Conservation (phyloP, 1,140 invertebrate species). For the Pseudomyrmex pallidus region DNA sequence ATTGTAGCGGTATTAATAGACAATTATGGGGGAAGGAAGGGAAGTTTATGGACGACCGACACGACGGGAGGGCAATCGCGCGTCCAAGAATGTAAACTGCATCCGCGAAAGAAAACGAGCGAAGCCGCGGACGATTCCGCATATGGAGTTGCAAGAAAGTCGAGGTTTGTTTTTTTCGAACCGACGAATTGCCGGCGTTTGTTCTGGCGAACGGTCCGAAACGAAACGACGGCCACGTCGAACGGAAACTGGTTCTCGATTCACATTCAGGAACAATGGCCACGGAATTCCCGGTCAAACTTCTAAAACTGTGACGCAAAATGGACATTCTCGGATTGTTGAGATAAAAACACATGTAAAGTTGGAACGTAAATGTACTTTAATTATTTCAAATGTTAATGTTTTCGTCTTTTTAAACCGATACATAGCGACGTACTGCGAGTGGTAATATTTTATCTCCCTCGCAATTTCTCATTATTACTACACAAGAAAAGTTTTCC, state of each 20-base stretch:
- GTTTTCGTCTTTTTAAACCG: background rate
- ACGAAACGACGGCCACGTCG: constrained; percentile 24
- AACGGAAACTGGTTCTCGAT: constrained; percentile 37
- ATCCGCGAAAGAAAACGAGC: constrained; percentile 41
- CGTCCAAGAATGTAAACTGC: constrained; percentile 25
- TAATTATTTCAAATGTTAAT: background rate
- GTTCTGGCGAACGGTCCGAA: constrained; percentile 22
- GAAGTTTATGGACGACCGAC: constrained; percentile 39
- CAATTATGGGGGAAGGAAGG: background rate
- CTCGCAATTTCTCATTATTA: background rate
- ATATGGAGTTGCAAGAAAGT: constrained; percentile 70
- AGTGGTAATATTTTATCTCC: background rate
- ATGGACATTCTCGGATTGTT: background rate
- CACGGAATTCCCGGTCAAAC: background rate
- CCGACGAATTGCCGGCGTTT: constrained; percentile 27
- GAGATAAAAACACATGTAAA: background rate
- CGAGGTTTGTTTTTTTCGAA: constrained; percentile 18
- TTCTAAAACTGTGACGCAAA: background rate
- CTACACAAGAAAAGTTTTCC: background rate
- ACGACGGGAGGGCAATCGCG: background rate
- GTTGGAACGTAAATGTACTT: background rate
- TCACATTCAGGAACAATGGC: constrained; percentile 27
- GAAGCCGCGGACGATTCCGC: constrained; percentile 58
- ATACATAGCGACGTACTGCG: too few relatives aligned
- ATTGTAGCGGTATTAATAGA: constrained; percentile 48